Evolutionary conservation across 53 echinoderm and acorn worm species (phyloP), one percentile per base, ranked within the genome.

Genomic region (Temnopleurus reevesii): DNA sequence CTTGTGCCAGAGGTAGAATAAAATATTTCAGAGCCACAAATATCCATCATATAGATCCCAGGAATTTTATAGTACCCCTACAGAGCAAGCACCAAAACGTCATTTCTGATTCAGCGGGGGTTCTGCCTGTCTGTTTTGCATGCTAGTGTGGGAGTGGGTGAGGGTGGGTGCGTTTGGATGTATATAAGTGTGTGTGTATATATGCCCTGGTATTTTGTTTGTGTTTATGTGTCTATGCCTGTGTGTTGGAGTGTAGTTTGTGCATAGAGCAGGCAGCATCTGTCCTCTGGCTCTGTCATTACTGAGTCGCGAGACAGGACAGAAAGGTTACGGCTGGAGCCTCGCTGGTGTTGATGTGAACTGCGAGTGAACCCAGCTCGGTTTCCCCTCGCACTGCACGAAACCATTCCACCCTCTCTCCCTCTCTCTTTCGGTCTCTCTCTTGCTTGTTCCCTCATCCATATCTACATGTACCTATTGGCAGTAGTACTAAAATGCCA

Each of bases 291-390:
- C 77, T 77, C 46, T 77, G 13, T 77, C 77, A 77, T 26, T 77
- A 77, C 77, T 2, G 9, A 77, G 77, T 77, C 77, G 46, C 45
- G 43, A 44, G 45, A 77, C 77, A 27, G 77, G 77, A 44, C 77
- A 77, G 77, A 77, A 77, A 77, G 77, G 77, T 77, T 77, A 77
- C 26, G 46, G 43, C 77, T 77, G 77, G 77, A 24, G 77, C 77
- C 77, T 77, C 77, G 45, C 77, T 45, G 12, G 45, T 77, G 77
- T 46, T 77, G 77, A 77, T 24, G 65, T 77, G 77, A 77, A 44
- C 77, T 77, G 77, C 45, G 27, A 19, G 8, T 77, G 77, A 77
- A 77, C 77, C 46, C 77, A 8, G 46, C 10, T 77, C 46, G 13
- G 45, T 46, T 46, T 77, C 77, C 77, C 77, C 77, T 77, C 77